phyloP scores from a whole-genome alignment of 2,888 invertebrate species.

The Magallana nippona region DNA sequence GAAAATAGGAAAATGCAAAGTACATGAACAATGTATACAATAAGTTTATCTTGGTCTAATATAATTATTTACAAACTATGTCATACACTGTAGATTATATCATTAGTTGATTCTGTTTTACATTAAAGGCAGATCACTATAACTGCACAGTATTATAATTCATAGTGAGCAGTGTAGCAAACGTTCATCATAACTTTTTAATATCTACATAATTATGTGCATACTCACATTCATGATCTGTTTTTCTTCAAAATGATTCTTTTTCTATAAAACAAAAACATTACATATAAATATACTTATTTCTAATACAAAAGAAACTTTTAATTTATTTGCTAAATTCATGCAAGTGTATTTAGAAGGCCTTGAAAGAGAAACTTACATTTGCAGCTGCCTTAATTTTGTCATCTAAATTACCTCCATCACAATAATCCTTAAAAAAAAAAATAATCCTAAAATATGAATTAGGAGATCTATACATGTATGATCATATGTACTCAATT shows the following conservation, averaged over 20 bases:
- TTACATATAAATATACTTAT: background rate
- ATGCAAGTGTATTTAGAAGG: no score
- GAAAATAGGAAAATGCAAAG: background rate
- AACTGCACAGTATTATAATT: no score
- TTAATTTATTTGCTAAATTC: no score
- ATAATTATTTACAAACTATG: no score
- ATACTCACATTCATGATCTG: slow-evolving; percentile 74
- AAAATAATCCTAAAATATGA: slow-evolving; percentile 8
- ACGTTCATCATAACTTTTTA: background rate
- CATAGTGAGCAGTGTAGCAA: background rate
- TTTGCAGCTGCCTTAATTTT: slow-evolving; percentile 71
- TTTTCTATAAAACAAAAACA: slow-evolving; percentile 65
- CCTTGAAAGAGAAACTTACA: slow-evolving; percentile 57
- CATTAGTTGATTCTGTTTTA: no score
- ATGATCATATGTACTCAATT: no score
- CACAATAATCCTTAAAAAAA: slow-evolving; percentile 78
- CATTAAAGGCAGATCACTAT: no score
- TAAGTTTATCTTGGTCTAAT: no score
- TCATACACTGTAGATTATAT: no score
- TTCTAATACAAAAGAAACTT: no score
- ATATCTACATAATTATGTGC: background rate
- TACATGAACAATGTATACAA: background rate
- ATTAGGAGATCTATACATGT: background rate
- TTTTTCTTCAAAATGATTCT: slow-evolving; percentile 69
- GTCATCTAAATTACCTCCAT: slow-evolving; percentile 77